Evolutionary conservation across 2,113 vertebrate genomes (phyloP), one percentile per base, ranked within the genome.

Genomic region (Pterocles burchelli): DNA sequence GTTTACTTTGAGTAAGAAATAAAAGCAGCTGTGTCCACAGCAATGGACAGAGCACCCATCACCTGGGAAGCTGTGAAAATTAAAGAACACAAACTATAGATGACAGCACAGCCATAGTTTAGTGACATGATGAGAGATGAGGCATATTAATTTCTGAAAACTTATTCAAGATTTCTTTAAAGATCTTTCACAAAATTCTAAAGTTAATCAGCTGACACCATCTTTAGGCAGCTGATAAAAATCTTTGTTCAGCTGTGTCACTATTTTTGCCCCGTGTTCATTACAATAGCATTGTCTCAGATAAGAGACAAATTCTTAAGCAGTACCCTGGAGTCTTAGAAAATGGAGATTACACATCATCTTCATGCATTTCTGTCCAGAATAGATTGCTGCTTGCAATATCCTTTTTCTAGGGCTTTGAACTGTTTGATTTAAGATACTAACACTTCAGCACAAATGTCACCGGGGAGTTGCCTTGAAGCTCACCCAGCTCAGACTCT

Each of bases 21-120:
- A 58, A 94, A 90, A 58, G 11, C 65, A 46, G 36, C 36, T n/a
- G 92, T 96, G 93, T 70, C 97, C 94, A 96, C 93, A 95, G 97
- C 93, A 96, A 97, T 95, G 68, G 84, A 79, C 72, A 63, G 33
- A 57, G 46, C 13, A 48, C 85, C 55, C 79, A 87, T 38, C 58
- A 79, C 75, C 88, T 61, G 95, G 95, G 89, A 79, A 13, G 34
- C 55, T 67, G n/a, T 6, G 45, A 48, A 82, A 96, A 96, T 74
- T 67, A 83, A 97, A 88, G 78, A 63, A 59, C 13, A 80, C 52
- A 28, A 48, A 34, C 28, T 12, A 43, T 2, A 68, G 58, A 66
- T 54, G 75, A 66, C 78, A 77, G 91, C 45, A 29, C 58, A 82
- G 79, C 43, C n/a, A 19, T 34, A 29, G 41, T 29, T 51, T 2